These are phyloP conservation scores for Dolichomitus sp. DNA, from an alignment of 2,888 invertebrate species.

Conservation along the genomic window DNA sequence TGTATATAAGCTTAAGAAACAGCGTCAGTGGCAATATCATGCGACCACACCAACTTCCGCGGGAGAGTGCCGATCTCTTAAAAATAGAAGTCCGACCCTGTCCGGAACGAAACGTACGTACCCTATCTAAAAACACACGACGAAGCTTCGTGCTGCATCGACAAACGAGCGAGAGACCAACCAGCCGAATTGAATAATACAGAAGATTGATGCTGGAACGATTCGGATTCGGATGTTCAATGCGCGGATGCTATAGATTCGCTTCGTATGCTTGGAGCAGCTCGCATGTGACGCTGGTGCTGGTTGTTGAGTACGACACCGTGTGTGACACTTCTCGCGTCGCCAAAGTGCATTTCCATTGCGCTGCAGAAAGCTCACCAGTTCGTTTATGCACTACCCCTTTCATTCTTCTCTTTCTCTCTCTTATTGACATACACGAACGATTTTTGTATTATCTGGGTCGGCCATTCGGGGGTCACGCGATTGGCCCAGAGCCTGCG, in stretches of 20 bases:
- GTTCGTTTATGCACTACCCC: conserved; percentile 30
- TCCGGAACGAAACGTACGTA: conserved; percentile 36
- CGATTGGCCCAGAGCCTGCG: conserved; percentile 70
- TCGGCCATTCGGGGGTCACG: conserved; percentile 73
- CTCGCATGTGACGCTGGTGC: not conserved
- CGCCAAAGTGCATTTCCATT: conserved; percentile 35
- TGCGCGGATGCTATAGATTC: conserved; percentile 11
- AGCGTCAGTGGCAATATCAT: conserved; percentile 8
- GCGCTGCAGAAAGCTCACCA: conserved; percentile 9
- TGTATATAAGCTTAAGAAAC: not conserved
- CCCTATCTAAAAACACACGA: conserved; percentile 44
- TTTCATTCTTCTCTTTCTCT: conserved; percentile 20
- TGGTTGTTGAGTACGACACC: not conserved
- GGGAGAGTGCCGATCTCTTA: conserved; percentile 45
- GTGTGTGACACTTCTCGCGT: conserved; percentile 4
- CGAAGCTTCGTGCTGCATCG: conserved; percentile 35
- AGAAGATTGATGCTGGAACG: conserved; percentile 53
- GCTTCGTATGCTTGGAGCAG: not conserved
- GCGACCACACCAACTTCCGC: conserved; percentile 22
- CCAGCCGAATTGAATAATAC: conserved; percentile 52
- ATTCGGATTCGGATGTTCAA: conserved; percentile 29
- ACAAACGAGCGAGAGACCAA: conserved; percentile 21
- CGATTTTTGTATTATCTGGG: conserved; percentile 74
- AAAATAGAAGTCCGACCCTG: conserved; percentile 49
- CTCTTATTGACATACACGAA: conserved; percentile 24